A percentile compares a stretch with the other conserved stretches of the same genome.
phyloP scores from a whole-genome alignment of 2,797 vertebrate genomes.

The Clarias laeviceps region DNA sequence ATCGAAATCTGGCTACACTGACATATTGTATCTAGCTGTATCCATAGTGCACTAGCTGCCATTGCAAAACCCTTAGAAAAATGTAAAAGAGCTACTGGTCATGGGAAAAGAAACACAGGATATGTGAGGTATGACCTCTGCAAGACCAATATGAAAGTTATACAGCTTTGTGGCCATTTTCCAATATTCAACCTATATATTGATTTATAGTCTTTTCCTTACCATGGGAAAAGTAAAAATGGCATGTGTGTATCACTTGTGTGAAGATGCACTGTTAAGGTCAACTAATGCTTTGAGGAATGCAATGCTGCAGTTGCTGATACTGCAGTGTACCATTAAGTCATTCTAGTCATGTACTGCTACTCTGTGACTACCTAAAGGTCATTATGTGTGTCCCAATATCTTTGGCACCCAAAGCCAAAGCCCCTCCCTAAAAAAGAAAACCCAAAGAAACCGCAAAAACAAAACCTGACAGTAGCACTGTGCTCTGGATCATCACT shows the following conservation, averaged over 20 bases:
- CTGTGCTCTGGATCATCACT: conserved; percentile 21
- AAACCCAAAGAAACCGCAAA: not conserved
- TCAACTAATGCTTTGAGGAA: conserved; percentile 24
- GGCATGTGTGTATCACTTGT: conserved; percentile 24
- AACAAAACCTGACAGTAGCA: conserved; percentile 34
- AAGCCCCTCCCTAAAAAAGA: not conserved
- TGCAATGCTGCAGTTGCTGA: not conserved
- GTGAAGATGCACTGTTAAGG: conserved; percentile 36
- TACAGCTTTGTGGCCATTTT: not conserved
- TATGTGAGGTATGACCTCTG: not conserved
- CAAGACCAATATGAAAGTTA: not conserved
- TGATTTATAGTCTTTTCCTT: conserved; percentile 20
- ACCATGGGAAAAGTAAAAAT: conserved; percentile 21
- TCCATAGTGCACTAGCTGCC: conserved; percentile 9
- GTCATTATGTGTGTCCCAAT: conserved; percentile 21
- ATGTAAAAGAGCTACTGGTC: not conserved
- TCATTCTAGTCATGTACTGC: conserved; percentile 21
- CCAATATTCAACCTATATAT: not conserved
- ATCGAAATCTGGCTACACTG: not conserved
- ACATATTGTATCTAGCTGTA: not conserved
- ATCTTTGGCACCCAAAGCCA: conserved; percentile 19
- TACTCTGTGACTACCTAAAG: conserved; percentile 29
- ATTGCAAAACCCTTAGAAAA: not conserved
- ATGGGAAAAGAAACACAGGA: not conserved
- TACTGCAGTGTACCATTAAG: conserved; percentile 19